phyloP scores from a whole-genome alignment of 2,888 invertebrate species.

The Lutraria lutraria region DNA sequence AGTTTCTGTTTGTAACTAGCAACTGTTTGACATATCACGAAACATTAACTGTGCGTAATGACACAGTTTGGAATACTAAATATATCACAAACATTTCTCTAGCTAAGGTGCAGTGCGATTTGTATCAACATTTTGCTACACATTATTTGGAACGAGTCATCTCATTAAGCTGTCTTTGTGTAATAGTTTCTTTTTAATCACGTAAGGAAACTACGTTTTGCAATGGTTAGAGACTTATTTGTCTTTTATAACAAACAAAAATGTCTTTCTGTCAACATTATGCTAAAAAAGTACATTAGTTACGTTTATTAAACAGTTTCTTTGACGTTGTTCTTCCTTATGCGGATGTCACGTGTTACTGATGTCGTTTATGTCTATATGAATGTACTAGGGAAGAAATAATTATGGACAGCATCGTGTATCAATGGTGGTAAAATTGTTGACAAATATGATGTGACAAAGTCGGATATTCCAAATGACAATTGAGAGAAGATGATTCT shows the following conservation, averaged over 20 bases:
- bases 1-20: too few relatives aligned
- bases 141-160: background rate
- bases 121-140: too few relatives aligned
- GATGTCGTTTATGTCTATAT: background rate
- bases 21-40: too few relatives aligned
- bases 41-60: too few relatives aligned
- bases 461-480: background rate
- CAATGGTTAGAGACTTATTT: background rate
- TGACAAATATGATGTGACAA: background rate
- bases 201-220: background rate
- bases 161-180: background rate
- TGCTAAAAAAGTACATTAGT: background rate
- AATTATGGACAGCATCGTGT: background rate
- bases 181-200: background rate
- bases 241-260: background rate
- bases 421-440: constrained; percentile 1
- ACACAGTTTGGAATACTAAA: too few relatives aligned
- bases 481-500: background rate
- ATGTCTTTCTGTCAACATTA: background rate
- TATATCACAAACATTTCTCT: too few relatives aligned
- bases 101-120: too few relatives aligned
- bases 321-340: constrained; percentile 6
- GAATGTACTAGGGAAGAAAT: background rate
- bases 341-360: background rate
- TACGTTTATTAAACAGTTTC: constrained; percentile 4